phyloP scores from a whole-genome alignment of 2,888 invertebrate species.

The Hoplodrina blanda region DNA sequence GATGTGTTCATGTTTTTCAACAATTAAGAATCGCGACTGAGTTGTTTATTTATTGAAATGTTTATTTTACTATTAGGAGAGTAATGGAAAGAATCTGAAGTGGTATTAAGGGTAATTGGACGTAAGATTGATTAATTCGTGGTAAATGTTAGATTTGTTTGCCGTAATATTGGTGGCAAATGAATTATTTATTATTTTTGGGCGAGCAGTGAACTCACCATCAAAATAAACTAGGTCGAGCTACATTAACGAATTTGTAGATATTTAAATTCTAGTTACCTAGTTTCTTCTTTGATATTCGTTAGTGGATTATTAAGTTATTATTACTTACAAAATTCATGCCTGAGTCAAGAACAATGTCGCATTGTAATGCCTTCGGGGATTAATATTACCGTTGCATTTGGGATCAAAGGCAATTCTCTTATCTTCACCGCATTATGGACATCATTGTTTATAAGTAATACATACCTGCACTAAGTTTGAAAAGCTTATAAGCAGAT shows the following conservation, averaged over 20 bases:
- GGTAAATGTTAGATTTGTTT: background rate
- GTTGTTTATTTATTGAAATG: conserved; percentile 36
- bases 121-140: background rate
- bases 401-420: conserved; percentile 55
- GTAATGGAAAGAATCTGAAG: conserved; percentile 1
- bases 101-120: background rate
- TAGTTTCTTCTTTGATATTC: conserved; percentile 1
- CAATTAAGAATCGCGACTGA: conserved; percentile 54
- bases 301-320: background rate
- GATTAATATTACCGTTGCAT: conserved; percentile 67
- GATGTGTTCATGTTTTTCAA: conserved; percentile 80
- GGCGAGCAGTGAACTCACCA: background rate
- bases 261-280: background rate
- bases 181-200: background rate
- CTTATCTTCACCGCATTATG: conserved; percentile 19
- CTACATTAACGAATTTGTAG: background rate
- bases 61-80: conserved; percentile 26
- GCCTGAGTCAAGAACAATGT: conserved; percentile 64
- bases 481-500: background rate
- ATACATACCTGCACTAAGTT: conserved; percentile 10
- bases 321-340: conserved; percentile 11
- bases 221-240: background rate
- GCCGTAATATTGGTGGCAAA: background rate
- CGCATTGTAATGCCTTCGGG: conserved; percentile 65
- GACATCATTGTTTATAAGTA: conserved; percentile 31